Conservation (phyloP, 2,888 invertebrate species). For the Acanthosepion pharaonis region DNA sequence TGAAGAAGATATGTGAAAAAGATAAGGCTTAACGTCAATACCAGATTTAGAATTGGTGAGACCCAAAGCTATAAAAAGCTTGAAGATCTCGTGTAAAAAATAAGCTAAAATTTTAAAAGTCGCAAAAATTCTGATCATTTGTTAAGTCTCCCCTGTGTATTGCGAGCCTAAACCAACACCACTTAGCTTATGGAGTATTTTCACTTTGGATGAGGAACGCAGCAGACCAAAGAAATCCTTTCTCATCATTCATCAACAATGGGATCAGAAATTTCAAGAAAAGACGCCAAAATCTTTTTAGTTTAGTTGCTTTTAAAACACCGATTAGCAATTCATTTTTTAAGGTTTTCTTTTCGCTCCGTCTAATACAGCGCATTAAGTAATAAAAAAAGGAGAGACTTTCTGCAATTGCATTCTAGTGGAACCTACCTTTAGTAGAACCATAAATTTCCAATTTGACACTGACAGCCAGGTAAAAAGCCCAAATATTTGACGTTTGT, state of each 20-base stretch:
- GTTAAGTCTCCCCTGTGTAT: no score
- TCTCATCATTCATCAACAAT: neutral
- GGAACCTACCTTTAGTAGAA: neutral
- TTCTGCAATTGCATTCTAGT: neutral
- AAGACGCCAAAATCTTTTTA: neutral
- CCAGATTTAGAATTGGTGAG: neutral
- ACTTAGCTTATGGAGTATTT: neutral
- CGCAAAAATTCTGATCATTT: no score
- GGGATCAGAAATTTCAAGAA: neutral
- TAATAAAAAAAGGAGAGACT: neutral
- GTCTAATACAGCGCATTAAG: neutral
- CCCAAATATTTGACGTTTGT: neutral
- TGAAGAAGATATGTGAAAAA: neutral
- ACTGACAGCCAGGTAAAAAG: constrained; percentile 33
- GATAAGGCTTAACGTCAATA: neutral
- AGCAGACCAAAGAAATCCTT: neutral
- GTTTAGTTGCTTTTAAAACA: neutral
- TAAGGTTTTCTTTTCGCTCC: neutral
- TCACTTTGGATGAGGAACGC: neutral
- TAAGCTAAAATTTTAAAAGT: no score
- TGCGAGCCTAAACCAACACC: no score
- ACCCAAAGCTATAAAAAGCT: neutral
- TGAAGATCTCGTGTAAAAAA: neutral
- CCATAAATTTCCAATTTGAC: neutral
- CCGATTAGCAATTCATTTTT: neutral